phyloP scores from a whole-genome alignment of 2,113 vertebrate species.

The Zosterops pallidus region DNA sequence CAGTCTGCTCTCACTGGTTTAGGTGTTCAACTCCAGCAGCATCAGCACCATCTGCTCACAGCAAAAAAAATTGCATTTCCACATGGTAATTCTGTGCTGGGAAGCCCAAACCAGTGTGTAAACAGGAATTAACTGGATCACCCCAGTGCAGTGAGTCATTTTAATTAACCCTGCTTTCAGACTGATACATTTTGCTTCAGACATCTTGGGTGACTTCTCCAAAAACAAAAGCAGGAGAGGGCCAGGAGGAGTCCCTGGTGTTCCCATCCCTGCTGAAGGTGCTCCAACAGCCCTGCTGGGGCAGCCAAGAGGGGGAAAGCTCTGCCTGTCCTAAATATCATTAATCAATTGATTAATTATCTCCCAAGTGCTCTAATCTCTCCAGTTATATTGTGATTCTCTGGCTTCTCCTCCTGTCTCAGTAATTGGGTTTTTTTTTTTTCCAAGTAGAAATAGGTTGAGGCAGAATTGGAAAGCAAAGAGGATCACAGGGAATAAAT shows the following conservation, averaged over 20 bases:
- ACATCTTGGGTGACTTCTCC: background rate
- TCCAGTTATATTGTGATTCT: background rate
- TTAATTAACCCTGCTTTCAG: background rate
- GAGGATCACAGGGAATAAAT: conserved; percentile 25
- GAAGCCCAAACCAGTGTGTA: background rate
- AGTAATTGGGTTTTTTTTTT: background rate
- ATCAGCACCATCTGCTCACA: background rate
- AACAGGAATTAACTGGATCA: background rate
- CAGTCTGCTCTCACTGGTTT: background rate
- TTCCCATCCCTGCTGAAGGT: background rate
- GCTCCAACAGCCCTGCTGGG: background rate
- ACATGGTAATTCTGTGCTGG: background rate
- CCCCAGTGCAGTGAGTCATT: background rate
- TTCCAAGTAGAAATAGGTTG: conserved; percentile 1
- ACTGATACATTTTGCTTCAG: background rate
- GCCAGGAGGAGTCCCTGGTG: background rate
- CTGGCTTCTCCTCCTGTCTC: conserved; percentile 34
- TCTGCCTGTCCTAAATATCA: background rate
- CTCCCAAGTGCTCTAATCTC: background rate
- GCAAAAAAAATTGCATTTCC: background rate
- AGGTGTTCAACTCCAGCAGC: background rate
- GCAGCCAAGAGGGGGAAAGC: background rate
- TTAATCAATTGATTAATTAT: background rate
- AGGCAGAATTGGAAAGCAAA: background rate
- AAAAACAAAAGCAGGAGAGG: background rate